phyloP scores from a whole-genome alignment of 2,113 vertebrate species.

The Pelmatolapia mariae region DNA sequence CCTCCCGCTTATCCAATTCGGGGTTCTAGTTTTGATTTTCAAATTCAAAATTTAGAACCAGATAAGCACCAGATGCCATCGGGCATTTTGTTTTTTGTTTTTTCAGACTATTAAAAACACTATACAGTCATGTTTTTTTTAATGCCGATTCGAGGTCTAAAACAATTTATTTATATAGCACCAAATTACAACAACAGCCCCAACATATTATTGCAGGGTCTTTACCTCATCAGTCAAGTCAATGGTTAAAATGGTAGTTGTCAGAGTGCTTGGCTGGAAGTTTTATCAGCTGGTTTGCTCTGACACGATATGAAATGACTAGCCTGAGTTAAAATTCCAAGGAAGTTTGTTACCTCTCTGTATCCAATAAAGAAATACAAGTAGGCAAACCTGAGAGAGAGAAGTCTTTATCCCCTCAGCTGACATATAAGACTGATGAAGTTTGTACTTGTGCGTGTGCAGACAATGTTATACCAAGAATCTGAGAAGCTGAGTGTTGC shows the following conservation, averaged over 20 bases:
- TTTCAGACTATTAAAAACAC: not conserved
- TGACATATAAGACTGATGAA: not conserved
- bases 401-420: not conserved
- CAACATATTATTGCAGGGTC: not conserved
- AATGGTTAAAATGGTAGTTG: not conserved
- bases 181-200: not conserved
- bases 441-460: not conserved
- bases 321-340: not conserved
- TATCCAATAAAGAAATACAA: not conserved
- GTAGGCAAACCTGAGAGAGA: not conserved
- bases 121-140: not conserved
- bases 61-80: not conserved
- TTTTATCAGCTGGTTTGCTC: not conserved
- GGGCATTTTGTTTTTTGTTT: rapidly evolving
- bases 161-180: not conserved
- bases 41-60: not conserved
- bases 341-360: not conserved
- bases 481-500: not conserved
- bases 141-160: not conserved
- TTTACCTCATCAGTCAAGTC: not conserved
- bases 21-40: not conserved
- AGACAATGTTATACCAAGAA: not conserved
- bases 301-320: not conserved
- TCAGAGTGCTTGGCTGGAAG: not conserved
- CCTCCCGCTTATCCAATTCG: not conserved